Base-by-base conservation (phyloP, 2,113 vertebrate genomes). In the Todiramphus chloris region DNA sequence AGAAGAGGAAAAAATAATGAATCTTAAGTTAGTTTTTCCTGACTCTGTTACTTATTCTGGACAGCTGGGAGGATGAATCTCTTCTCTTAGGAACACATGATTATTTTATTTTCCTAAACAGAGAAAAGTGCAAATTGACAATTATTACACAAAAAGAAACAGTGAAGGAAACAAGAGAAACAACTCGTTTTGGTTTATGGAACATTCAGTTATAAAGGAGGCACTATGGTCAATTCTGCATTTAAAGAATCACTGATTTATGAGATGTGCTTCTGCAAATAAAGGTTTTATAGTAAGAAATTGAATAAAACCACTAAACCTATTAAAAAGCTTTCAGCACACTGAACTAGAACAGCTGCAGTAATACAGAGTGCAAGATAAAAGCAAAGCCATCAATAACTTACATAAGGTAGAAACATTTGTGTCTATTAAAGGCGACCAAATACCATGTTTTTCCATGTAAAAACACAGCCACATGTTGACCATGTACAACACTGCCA, bases 1-100 rank as follows among this genome's bases (percentile, higher is more conserved):
- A 97, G 92, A 96, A 98, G 87, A 78, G 97, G 93, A 75, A 43
- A 96, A 88, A 77, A 92, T 58, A 95, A 95, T 68, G 68, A 94
- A 95, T 89, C 44, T 30, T 83, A 39, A 81, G 50, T 94, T 92
- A 90, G 70, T 73, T 95, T 81, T 80, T 79, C 60, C 73, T 85
- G 60, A 84, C 37, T 88, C 43, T 44, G 43, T 75, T 86, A 53
- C 33, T 89, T 94, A 77, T 87, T 82, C 39, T 87, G 90, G 69
- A 78, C 67, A 87, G 67, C 16, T 67, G 41, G 39, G 95, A 89
- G 55, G 51, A 70, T 58, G 41, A 67, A 83, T 75, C 33, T 86
- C 82, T 84, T 90, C 37, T 83, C 76, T 83, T 20, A 78, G 55
- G 76, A 90, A 93, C n/a, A 51, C 27, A 3, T 75, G 82, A 68